Evolutionary conservation across 2,113 vertebrate genomes (phyloP), one percentile per base, ranked within the genome.

Genomic region (Myodes glareolus): DNA sequence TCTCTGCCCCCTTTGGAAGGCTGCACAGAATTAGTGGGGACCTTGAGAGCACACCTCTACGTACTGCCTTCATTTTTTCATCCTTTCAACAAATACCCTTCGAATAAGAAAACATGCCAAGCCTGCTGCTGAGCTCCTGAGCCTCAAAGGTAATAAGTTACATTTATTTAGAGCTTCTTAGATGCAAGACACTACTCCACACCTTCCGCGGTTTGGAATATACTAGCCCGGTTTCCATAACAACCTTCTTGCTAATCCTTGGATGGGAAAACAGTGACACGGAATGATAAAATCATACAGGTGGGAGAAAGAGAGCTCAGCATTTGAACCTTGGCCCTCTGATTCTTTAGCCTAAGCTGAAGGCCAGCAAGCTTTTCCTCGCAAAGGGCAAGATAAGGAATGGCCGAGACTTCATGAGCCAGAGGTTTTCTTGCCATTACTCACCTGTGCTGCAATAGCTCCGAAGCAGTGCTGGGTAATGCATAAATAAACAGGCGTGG

Each of bases 31-130:
- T 70, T 67, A 58, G 55, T 39, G 31, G 72, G 61, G 31, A 36
- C 61, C 76, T 58, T 33, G 13, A 58, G 12, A 23, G 31, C 8
- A 27, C 25, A 42, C 23, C 39, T 72, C 89, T 55, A 29, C 21
- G 7, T 25, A 17, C 85, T 55, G 13, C 36, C 55, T 93, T 73
- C n/a, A 33, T 92, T 92, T 47, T 65, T 50, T 52, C 45, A 36
- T 94, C 80, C 86, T 94, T 95, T 90, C 65, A 31, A 84, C 77
- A 93, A 87, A 55, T 55, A 50, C 4, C 67, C 42, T 73, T n/a
- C 39, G 63, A 92, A 7, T 82, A 42, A 76, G 8, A 58, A 29
- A 61, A 86, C n/a, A 33, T 36, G 65, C 67, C 87, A 82, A 75
- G 47, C 73, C 80, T 33, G 11, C 86, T 63, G 3, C 92, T 68